phyloP scores from a whole-genome alignment of 2,797 vertebrate species.

The Amphiprion clarkii region DNA sequence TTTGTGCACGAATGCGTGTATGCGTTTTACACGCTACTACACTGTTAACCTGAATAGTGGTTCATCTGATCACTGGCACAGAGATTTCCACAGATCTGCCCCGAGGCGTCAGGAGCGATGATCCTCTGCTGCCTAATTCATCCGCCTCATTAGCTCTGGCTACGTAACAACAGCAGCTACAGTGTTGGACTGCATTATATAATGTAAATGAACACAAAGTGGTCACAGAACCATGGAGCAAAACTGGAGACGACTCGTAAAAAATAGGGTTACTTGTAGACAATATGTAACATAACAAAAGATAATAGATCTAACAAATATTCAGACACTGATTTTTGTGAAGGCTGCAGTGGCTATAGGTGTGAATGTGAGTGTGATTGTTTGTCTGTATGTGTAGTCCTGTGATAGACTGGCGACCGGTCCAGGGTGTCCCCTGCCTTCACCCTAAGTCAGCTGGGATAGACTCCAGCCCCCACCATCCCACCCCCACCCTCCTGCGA shows the following conservation, averaged over 20 bases:
- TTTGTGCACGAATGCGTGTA: neutral
- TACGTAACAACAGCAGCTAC: conserved; percentile 24
- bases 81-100: conserved; percentile 27
- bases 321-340: neutral
- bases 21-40: neutral
- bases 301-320: neutral
- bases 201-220: neutral
- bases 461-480: no score
- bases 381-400: no score
- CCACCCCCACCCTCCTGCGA: no score
- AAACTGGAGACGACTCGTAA: neutral
- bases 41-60: conserved; percentile 6
- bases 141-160: conserved; percentile 52
- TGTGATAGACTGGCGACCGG: no score
- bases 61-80: conserved; percentile 31
- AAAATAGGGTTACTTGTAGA: neutral
- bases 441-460: no score
- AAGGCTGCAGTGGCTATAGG: no score
- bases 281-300: neutral
- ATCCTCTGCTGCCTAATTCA: conserved; percentile 28
- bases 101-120: conserved; percentile 9
- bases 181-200: neutral
- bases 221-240: neutral
- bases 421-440: no score
- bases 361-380: no score